Conservation (phyloP, 53 echinoderm and acorn worm genomes). For the Patiria pectinifera region DNA sequence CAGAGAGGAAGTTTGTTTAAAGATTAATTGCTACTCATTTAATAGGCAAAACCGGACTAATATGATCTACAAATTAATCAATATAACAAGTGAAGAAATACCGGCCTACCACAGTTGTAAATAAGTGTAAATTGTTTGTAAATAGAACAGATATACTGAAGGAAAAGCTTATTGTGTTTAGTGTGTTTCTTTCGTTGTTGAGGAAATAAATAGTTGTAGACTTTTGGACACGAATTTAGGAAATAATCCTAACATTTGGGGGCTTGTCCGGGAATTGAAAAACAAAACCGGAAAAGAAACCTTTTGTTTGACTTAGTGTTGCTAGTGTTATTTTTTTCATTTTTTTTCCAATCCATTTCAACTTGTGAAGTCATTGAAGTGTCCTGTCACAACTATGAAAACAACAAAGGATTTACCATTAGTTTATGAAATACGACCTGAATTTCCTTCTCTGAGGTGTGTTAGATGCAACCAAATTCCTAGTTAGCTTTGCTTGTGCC, state of each 20-base stretch:
- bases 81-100: too few relatives aligned
- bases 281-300: neutral
- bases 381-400: neutral
- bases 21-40: too few relatives aligned
- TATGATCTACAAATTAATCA: too few relatives aligned
- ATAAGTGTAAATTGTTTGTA: too few relatives aligned
- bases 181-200: too few relatives aligned
- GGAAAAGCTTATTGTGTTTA: too few relatives aligned
- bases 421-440: neutral
- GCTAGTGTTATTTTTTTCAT: neutral
- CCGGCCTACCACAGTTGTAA: too few relatives aligned
- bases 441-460: neutral
- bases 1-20: too few relatives aligned
- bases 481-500: neutral
- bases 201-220: too few relatives aligned
- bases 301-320: neutral
- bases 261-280: constrained; percentile 10
- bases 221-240: too few relatives aligned
- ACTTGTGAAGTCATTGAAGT: neutral
- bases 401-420: neutral
- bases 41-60: too few relatives aligned
- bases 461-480: neutral
- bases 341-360: neutral
- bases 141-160: too few relatives aligned
- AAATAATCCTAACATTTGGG: constrained; percentile 11